Percentiles rank a stretch among this genome's conserved stretches.
These are phyloP conservation scores for Thripadectes ignobilis DNA, from an alignment of 2,797 vertebrate species.

Conservation along the genomic window DNA sequence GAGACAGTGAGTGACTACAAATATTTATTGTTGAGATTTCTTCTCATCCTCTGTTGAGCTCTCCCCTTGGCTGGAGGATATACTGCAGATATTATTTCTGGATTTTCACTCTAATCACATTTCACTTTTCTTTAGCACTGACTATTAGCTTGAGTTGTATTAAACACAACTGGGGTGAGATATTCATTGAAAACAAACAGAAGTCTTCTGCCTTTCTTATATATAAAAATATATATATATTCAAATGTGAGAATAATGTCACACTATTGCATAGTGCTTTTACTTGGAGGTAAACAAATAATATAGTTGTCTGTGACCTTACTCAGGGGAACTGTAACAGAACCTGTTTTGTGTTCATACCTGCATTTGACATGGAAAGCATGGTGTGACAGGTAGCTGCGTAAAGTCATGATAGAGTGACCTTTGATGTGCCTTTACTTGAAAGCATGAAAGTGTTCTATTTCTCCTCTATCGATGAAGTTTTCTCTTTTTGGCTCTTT, in stretches of 20 bases:
- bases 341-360: not conserved
- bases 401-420: not conserved
- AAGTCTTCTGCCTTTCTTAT: not conserved
- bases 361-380: accelerated
- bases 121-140: not conserved
- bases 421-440: not conserved
- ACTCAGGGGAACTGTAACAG: not conserved
- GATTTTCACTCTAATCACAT: not conserved
- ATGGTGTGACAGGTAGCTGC: not conserved
- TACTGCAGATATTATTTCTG: not conserved
- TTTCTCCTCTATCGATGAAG: not conserved
- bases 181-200: not conserved
- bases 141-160: not conserved
- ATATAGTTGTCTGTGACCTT: not conserved
- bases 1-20: not conserved
- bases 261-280: not conserved
- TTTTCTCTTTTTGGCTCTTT: not conserved
- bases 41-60: not conserved
- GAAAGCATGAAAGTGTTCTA: not conserved
- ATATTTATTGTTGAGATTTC: not conserved
- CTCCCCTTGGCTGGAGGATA: not conserved
- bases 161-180: not conserved
- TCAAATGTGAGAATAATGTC: not conserved
- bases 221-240: not conserved
- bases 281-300: not conserved